These are phyloP conservation scores for Myotis planiceps DNA, from an alignment of 2,797 vertebrate genomes.

Conservation along the genomic window DNA sequence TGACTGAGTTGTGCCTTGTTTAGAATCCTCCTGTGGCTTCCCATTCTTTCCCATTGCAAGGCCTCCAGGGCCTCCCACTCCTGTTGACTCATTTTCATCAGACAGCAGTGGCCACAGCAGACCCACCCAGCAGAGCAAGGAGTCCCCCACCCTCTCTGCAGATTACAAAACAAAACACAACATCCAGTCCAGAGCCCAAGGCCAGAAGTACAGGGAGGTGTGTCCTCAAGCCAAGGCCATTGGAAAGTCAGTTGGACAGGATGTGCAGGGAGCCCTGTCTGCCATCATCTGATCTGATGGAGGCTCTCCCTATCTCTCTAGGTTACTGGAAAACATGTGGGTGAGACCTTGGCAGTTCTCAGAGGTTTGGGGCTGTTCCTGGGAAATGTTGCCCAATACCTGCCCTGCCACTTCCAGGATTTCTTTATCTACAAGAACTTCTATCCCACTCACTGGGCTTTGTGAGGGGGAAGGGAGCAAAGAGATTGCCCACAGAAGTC, in stretches of 20 bases:
- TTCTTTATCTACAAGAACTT: not conserved
- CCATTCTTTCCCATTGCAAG: not conserved
- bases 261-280: no score
- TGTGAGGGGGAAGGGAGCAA: not conserved
- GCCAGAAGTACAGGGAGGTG: not conserved
- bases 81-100: not conserved
- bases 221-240: not conserved
- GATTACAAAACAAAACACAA: no score
- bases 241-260: no score
- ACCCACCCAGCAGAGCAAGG: not conserved
- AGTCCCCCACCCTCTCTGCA: no score
- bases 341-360: not conserved
- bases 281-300: not conserved
- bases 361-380: not conserved
- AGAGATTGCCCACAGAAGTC: not conserved
- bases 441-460: not conserved
- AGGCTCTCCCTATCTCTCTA: not conserved
- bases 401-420: not conserved
- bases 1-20: not conserved
- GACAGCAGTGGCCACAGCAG: not conserved
- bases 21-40: not conserved
- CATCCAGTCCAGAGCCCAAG: not conserved
- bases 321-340: not conserved
- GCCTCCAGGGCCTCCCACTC: not conserved
- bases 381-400: not conserved